These are phyloP conservation scores for Oscheius sp. DNA, from an alignment of 2,888 invertebrate genomes.

Conservation along the genomic window DNA sequence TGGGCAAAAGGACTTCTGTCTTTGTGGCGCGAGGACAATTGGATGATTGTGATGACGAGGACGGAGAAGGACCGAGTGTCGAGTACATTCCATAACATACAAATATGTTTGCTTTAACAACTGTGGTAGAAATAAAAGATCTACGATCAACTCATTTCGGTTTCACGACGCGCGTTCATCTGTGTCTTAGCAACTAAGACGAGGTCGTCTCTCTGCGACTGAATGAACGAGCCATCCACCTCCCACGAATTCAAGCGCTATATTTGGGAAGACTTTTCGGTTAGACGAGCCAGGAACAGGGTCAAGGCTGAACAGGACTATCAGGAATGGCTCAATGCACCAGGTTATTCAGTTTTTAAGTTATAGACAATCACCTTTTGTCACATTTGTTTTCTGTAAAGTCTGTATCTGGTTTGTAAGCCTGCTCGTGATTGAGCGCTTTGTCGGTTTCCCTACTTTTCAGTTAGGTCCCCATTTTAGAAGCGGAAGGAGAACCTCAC, in stretches of 20 bases:
- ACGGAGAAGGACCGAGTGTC: slow-evolving; percentile 25
- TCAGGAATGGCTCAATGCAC: slow-evolving; percentile 3
- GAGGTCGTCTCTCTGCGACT: neutral
- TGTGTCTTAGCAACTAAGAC: too few relatives aligned
- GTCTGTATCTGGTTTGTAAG: too few relatives aligned
- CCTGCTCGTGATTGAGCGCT: too few relatives aligned
- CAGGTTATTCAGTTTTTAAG: slow-evolving; percentile 5
- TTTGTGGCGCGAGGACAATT: slow-evolving; percentile 28
- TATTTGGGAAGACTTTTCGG: slow-evolving; percentile 25
- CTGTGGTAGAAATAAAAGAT: neutral
- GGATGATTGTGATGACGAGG: slow-evolving; percentile 27
- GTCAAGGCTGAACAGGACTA: neutral
- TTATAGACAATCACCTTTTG: too few relatives aligned
- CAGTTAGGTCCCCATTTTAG: too few relatives aligned
- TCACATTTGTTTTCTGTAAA: too few relatives aligned
- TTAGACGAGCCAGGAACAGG: neutral
- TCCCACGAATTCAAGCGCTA: slow-evolving; percentile 20
- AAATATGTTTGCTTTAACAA: neutral
- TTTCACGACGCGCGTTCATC: too few relatives aligned
- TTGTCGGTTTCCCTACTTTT: too few relatives aligned
- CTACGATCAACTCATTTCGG: too few relatives aligned
- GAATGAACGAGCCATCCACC: slow-evolving; percentile 16
- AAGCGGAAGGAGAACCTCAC: too few relatives aligned
- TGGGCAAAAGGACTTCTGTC: slow-evolving; percentile 26
- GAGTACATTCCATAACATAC: slow-evolving; percentile 31